Evolutionary conservation across 2,888 invertebrate genomes (phyloP), one percentile per base, ranked within the genome.

Genomic region (Pollenia griseotomentosa): DNA sequence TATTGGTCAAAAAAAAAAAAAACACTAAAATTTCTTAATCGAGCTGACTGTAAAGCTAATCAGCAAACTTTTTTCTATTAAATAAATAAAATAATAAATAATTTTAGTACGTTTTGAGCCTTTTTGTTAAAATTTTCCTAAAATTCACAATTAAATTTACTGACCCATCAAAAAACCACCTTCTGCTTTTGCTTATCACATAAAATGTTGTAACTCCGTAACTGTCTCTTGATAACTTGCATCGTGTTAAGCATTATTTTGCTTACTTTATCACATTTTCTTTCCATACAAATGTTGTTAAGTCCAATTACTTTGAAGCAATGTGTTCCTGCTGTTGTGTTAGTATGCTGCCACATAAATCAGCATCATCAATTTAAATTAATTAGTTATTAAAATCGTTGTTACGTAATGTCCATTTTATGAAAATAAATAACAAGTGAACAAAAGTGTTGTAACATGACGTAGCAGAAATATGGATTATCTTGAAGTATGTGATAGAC

Each of bases 361-460:
- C 68, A 75, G 42, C 82, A 77, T 55, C 46, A 83, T 77, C 83
- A 77, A 55, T 71, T 83, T 63, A 65, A 71, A 73, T 80, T 55
- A 61, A 71, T 68, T 71, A 71, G 71, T 75, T 53, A 82, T 82
- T 55, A n/a, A 57, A 66, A 40, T 81, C 12, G 16, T 46, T 71
- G 55, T 65, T 73, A 61, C 48, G 46, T 2, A 42, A 55, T 73
- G 40, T 55, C 33, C 8, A 33, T 48, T 46, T n/a, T 33, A 48
- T 12, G 61, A 48, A 48, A 61, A 74, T 78, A 75, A 75, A 63
- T 63, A 75, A 42, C 40, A 48, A 59, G 7, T 48, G 9, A 74
- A 61, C 73, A 59, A 11, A 44, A 65, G 46, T 44, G 11, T 59
- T 59, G 48, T 61, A 61, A 16, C 8, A 14, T n/a, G 40, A 53